Evolutionary conservation across 2,888 invertebrate genomes (phyloP), one percentile per base, ranked within the genome.

Genomic region (Scaptomyza parva): DNA sequence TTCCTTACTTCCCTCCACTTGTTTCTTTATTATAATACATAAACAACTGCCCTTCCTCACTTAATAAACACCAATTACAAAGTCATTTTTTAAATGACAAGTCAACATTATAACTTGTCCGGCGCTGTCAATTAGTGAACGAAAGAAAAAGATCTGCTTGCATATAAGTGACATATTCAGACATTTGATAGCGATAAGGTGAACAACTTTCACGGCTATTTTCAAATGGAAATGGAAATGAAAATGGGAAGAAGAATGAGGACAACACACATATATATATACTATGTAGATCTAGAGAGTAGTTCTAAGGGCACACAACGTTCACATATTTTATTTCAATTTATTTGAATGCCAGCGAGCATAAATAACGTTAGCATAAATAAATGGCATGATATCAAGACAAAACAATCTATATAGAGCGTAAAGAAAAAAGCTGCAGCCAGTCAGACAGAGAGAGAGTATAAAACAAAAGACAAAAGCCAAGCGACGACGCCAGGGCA

Each of bases 321-420:
- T 41, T 37, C 37, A 47, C 59, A 74, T 81, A 84, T 81, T 76
- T 76, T 60, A 83, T 83, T 82, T 82, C 80, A 82, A 79, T 82
- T 85, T 84, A 81, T 84, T 84, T 81, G 74, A 70, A 74, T 84
- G 68, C 72, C 75, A 77, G 71, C 48, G 62, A 53, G 80, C 85
- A 84, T 84, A 82, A 82, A 82, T 84, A 61, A 82, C 75, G 81
- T 72, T 70, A 63, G 76, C 78, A 78, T 81, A 82, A 6, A n/a
- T 76, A 76, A 76, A 70, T 73, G 70, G 54, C 70, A 76, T 70
- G 75, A 79, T 86, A 79, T 86, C 84, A 69, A 72, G 73, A 77
- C 79, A 82, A 71, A 66, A 69, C 78, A 70, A 84, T 86, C 86
- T 86, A 81, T 81, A 67, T 86, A 64, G 86, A 85, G 86, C 80